phyloP scores from a whole-genome alignment of 35 echinoderm and acorn worm species.

The Ptychodera flava region DNA sequence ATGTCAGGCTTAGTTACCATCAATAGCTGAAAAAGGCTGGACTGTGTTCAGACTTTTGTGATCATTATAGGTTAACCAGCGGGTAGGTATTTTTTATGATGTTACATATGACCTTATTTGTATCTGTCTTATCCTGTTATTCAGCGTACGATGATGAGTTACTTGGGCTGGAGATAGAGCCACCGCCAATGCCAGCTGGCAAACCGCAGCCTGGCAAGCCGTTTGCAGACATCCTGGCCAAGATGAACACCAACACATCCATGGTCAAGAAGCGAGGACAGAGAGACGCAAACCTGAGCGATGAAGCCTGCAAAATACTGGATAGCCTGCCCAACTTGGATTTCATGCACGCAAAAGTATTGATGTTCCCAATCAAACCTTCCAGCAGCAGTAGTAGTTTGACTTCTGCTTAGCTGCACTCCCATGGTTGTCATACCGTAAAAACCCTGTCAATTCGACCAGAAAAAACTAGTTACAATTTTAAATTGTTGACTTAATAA shows the following conservation, averaged over 20 bases:
- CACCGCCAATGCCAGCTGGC: not conserved
- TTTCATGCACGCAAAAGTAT: conserved; percentile 91
- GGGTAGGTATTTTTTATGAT: no score
- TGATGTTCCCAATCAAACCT: conserved; percentile 84
- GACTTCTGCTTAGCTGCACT: not conserved
- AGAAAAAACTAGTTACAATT: no score
- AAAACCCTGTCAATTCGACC: no score
- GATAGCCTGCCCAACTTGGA: conserved; percentile 62
- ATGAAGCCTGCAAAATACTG: conserved; percentile 60
- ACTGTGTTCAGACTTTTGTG: no score
- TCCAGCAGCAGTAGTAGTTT: not conserved
- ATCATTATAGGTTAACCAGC: no score
- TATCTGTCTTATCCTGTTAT: not conserved
- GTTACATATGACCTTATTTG: no score
- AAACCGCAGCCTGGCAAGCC: conserved; percentile 40
- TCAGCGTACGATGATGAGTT: not conserved
- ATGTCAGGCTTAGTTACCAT: no score
- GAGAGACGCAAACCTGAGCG: conserved; percentile 56
- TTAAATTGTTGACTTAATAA: no score
- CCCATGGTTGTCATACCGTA: no score
- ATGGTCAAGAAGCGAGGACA: conserved; percentile 74
- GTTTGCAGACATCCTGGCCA: conserved; percentile 74
- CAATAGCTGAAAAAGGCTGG: no score
- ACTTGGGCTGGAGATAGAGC: not conserved
- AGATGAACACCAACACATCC: conserved; percentile 61